Evolutionary conservation across 1,140 invertebrate species (phyloP).

Genomic region (Mizuhopecten yessoensis): DNA sequence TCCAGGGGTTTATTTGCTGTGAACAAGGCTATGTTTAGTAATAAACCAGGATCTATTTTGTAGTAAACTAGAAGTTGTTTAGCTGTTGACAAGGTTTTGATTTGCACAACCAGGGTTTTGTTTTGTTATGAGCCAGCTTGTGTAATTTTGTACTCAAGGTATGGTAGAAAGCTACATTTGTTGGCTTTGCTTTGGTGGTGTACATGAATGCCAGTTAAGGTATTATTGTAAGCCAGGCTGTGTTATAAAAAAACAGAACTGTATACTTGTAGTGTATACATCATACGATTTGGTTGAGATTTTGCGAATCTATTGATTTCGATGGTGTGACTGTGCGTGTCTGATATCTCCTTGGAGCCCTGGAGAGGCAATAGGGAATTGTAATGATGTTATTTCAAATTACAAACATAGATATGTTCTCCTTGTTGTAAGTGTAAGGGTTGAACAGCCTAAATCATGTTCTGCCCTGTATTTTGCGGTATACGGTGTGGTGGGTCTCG

Average conservation of each 20-base stretch:
- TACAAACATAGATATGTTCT: conserved; percentile 1
- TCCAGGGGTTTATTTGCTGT: no score
- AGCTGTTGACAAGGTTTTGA: no score
- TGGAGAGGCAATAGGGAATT: neutral
- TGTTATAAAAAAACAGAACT: neutral
- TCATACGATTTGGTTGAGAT: neutral
- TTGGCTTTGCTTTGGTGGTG: no score
- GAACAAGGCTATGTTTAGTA: no score
- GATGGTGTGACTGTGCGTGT: neutral
- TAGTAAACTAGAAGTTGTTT: no score
- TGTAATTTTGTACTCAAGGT: no score
- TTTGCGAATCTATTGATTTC: conserved; percentile 21
- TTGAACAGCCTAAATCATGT: neutral
- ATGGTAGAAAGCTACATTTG: no score
- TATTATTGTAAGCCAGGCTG: neutral
- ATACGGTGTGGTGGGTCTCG: neutral
- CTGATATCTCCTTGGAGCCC: neutral
- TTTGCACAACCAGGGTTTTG: no score
- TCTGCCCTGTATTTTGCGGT: neutral
- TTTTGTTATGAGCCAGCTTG: no score
- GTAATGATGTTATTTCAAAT: conserved; percentile 30
- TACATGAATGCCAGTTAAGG: no score
- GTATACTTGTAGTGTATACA: neutral
- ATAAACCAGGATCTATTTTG: no score
- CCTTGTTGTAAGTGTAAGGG: neutral